Conservation (phyloP, 1,140 invertebrate genomes). For the Cyphomyrmex costatus region DNA sequence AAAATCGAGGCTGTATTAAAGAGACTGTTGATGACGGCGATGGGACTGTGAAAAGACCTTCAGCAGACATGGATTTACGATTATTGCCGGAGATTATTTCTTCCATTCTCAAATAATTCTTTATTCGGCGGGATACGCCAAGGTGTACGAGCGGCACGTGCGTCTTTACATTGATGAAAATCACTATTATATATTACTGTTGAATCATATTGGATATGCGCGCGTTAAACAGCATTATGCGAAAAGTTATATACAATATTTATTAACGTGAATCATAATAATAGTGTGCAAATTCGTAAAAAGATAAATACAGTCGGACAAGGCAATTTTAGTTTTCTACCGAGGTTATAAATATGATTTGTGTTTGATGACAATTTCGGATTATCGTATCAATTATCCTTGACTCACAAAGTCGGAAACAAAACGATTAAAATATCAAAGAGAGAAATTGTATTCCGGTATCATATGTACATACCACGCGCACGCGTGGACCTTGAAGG, state of each 20-base stretch:
- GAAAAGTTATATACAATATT: not conserved
- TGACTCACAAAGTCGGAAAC: slow-evolving; percentile 22
- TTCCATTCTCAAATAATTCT: slow-evolving; percentile 46
- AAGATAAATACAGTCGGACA: not conserved
- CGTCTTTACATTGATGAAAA: not conserved
- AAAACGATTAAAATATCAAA: slow-evolving; percentile 46
- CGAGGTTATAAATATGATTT: not conserved
- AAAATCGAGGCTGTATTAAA: slow-evolving; percentile 50
- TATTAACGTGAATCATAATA: slow-evolving; percentile 8
- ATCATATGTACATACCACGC: not conserved
- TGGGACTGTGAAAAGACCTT: slow-evolving; percentile 18
- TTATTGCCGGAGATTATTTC: slow-evolving; percentile 50
- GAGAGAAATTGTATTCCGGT: slow-evolving; percentile 36
- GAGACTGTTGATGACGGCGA: slow-evolving; percentile 16
- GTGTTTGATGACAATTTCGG: slow-evolving; percentile 11
- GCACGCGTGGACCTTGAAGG: slow-evolving; percentile 6
- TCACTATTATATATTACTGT: slow-evolving; percentile 22
- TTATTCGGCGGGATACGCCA: not conserved
- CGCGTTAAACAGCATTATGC: not conserved
- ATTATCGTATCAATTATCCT: slow-evolving; percentile 22
- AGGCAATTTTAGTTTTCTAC: not conserved
- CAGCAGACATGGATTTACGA: slow-evolving; percentile 53
- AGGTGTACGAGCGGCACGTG: not conserved
- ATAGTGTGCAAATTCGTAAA: not conserved
- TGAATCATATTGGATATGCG: slow-evolving; percentile 24